Percentiles rank a stretch among this genome's conserved stretches.
Conservation (phyloP, 2,888 invertebrate genomes). For the Drosophila gaucha region DNA sequence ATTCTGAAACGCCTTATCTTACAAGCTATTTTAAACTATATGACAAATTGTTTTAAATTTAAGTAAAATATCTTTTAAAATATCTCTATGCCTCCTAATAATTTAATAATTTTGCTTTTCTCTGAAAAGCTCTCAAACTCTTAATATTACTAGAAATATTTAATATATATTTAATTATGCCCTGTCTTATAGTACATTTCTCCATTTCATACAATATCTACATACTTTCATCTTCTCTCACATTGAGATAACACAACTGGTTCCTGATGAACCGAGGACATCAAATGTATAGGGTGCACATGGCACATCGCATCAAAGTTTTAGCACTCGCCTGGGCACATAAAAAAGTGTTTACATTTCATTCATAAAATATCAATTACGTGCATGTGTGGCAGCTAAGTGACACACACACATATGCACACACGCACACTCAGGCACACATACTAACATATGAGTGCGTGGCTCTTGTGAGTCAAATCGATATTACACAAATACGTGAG, state of each 20-base stretch:
- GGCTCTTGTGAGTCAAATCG: constrained; percentile 74
- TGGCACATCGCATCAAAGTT: constrained; percentile 44
- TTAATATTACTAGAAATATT: too few species aligned
- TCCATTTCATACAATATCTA: too few species aligned
- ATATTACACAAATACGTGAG: constrained; percentile 76
- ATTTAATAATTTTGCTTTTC: too few species aligned
- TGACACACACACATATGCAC: constrained; percentile 30
- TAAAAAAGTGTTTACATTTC: constrained; percentile 79
- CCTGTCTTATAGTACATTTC: too few species aligned
- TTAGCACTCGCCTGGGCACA: constrained; percentile 32
- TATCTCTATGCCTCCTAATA: too few species aligned
- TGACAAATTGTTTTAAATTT: too few species aligned
- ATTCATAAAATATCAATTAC: constrained; percentile 81
- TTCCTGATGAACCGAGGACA: constrained; percentile 11
- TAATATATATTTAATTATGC: not conserved
- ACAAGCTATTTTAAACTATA: too few species aligned
- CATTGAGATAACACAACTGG: constrained; percentile 1
- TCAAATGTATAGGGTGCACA: constrained; percentile 37
- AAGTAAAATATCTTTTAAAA: too few species aligned
- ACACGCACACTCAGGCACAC: not conserved
- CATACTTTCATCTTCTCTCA: not conserved
- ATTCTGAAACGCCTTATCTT: too few species aligned
- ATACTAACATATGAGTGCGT: constrained; percentile 24
- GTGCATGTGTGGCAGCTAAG: constrained; percentile 72
- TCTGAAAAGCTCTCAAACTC: too few species aligned